Conservation (phyloP, 2,113 vertebrate species). For the Pelecanoides urinatrix region DNA sequence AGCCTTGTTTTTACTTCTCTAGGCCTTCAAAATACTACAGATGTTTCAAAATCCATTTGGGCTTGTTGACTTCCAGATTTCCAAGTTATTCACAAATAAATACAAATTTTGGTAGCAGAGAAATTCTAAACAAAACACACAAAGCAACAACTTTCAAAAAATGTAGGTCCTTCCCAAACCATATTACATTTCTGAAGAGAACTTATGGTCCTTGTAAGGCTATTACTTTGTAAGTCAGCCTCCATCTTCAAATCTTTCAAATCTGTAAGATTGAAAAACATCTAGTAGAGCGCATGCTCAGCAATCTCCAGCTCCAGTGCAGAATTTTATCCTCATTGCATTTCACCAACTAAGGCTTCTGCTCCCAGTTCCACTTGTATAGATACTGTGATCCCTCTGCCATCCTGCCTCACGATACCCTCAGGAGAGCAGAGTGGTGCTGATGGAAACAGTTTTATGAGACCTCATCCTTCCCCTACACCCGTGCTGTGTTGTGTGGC, state of each 20-base stretch:
- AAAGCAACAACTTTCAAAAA: neutral
- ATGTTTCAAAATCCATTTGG: neutral
- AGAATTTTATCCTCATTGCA: neutral
- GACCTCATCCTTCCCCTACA: neutral
- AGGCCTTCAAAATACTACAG: neutral
- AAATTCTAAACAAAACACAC: neutral
- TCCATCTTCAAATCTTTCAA: neutral
- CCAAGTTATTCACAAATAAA: neutral
- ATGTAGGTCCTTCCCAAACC: neutral
- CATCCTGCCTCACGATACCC: neutral
- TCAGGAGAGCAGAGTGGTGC: neutral
- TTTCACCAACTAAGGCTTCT: neutral
- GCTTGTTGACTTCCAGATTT: neutral
- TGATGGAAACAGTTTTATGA: neutral
- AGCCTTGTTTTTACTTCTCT: neutral
- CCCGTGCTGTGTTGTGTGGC: neutral
- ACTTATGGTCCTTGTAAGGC: neutral
- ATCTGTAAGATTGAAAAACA: neutral
- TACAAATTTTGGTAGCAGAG: neutral
- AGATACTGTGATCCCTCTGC: neutral
- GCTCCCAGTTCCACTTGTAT: neutral
- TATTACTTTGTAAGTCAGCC: neutral
- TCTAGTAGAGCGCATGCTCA: rapidly evolving
- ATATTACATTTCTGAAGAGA: neutral
- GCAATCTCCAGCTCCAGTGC: neutral